Evolutionary conservation across 2,797 vertebrate genomes (phyloP), one percentile per base, ranked within the genome.

Genomic region (Melanotaenia trifasciata): DNA sequence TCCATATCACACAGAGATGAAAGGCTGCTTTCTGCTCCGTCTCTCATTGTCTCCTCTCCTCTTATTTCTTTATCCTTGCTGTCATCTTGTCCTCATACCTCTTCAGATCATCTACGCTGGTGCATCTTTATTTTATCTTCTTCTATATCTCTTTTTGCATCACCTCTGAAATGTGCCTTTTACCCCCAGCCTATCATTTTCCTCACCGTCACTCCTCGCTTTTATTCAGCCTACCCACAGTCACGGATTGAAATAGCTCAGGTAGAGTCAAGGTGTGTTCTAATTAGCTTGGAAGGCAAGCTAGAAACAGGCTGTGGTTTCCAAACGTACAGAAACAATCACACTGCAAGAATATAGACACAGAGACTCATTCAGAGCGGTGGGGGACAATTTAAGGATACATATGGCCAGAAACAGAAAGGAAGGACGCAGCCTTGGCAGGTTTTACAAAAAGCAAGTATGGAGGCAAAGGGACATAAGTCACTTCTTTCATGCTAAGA

Each of bases 1-100:
- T 88, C 67, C 67, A 74, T 66, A 84, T 86, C 76, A 76, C 74
- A 78, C 58, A 61, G 62, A 63, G 69, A 84, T 78, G 69, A 72
- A 63, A 7, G 40, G 45, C 63, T 26, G 45, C 85, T 62, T 70
- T 77, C 61, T 60, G 35, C 58, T 76, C 60, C 4, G 13, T 32
- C 36, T 68, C 70, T 80, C 59, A 65, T 67, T 73, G 47, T 69
- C 76, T 70, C 20, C 57, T 63, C 58, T 58, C 66, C 59, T 61
- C 18, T 13, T 66, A 60, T 56, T 65, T 53, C 64, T 62, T 75
- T 77, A 65, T 70, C 32, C 45, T 26, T 63, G 43, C 30, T 38
- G 28, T 75, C 64, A 56, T 57, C 58, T 68, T 36, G 40, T 74
- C 74, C 53, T 4, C 62, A 53, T 64, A 50, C 71, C 51, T 24